Percentiles rank a stretch among this genome's conserved stretches.
Evolutionary conservation across 2,797 vertebrate species (phyloP).

Genomic region (Chelon labrosus): DNA sequence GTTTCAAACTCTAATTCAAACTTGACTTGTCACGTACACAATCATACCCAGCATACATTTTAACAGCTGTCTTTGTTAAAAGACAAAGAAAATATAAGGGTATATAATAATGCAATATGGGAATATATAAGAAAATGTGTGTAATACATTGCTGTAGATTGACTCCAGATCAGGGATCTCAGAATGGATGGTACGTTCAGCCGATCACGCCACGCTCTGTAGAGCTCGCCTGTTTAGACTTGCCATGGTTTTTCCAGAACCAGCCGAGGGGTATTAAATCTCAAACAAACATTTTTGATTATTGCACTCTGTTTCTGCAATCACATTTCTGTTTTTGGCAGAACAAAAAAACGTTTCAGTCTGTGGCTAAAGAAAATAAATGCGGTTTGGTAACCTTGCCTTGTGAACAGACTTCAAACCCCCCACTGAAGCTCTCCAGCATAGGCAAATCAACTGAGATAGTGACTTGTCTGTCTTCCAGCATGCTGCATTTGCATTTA

Average conservation of each 20-base stretch:
- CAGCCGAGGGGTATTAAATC: neutral
- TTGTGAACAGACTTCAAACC: neutral
- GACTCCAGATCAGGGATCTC: too few relatives aligned
- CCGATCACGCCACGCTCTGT: too few relatives aligned
- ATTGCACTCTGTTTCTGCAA: neutral
- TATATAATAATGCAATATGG: too few relatives aligned
- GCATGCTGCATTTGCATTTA: constrained; percentile 14
- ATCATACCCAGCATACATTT: too few relatives aligned
- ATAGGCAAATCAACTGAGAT: neutral
- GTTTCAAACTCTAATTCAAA: too few relatives aligned
- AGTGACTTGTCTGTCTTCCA: neutral
- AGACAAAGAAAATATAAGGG: too few relatives aligned
- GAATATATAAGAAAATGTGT: too few relatives aligned
- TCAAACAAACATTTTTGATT: neutral
- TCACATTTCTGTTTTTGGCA: neutral
- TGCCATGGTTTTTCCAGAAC: neutral
- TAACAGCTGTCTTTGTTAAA: too few relatives aligned
- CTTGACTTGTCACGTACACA: too few relatives aligned
- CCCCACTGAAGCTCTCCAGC: neutral
- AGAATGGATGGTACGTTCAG: too few relatives aligned
- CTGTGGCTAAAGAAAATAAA: neutral
- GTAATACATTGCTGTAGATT: too few relatives aligned
- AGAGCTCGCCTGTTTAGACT: constrained; percentile 3
- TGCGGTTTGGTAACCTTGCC: neutral
- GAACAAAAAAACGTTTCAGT: neutral